A percentile compares a stretch with the other conserved stretches of the same genome.
phyloP scores from a whole-genome alignment of 1,140 invertebrate genomes.

The Drosophila tani region DNA sequence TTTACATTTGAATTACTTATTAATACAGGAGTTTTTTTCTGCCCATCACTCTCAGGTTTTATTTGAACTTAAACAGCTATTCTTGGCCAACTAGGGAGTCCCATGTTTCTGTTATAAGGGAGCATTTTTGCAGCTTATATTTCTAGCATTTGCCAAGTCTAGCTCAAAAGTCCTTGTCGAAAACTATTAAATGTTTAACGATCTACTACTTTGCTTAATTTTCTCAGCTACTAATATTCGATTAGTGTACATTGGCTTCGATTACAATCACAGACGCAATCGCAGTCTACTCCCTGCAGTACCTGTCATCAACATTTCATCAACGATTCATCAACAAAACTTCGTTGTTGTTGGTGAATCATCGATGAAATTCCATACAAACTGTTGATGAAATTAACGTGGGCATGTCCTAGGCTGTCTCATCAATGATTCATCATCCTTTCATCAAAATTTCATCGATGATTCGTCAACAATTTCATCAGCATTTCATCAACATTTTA shows the following conservation, averaged over 20 bases:
- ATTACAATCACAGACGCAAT: conserved; percentile 38
- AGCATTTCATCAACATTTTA: too few species aligned
- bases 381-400: too few species aligned
- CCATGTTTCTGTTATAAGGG: background rate
- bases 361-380: too few species aligned
- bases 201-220: background rate
- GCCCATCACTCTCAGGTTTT: background rate
- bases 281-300: background rate
- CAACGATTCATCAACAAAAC: too few species aligned
- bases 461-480: too few species aligned
- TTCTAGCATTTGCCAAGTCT: conserved; percentile 15
- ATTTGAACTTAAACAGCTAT: background rate
- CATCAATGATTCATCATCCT: too few species aligned
- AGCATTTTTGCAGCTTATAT: background rate
- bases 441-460: too few species aligned
- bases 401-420: too few species aligned
- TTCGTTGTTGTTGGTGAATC: too few species aligned
- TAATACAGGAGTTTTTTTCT: background rate
- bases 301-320: too few species aligned
- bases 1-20: background rate
- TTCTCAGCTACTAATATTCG: conserved; percentile 23
- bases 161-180: background rate
- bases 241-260: conserved; percentile 42
- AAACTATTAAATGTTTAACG: conserved; percentile 25
- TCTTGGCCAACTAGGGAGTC: too few species aligned